Conservation (phyloP, 2,888 invertebrate species). For the Dyspetes luteomarginatus region DNA sequence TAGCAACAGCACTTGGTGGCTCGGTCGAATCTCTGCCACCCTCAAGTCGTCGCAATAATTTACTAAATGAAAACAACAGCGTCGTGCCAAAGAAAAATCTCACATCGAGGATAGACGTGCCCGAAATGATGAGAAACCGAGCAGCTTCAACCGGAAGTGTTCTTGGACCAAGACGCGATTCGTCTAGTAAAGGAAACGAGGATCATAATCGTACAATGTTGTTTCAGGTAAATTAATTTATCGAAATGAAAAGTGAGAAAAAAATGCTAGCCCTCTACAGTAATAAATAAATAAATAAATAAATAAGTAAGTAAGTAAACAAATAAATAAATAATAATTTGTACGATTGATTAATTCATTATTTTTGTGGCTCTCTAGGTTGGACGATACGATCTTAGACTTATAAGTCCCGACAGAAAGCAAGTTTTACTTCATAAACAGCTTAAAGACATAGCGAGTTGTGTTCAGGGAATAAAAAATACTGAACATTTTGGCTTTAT, state of each 20-base stretch:
- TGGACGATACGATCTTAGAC: constrained; percentile 92
- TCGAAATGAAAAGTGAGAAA: too few species aligned
- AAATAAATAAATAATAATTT: too few species aligned
- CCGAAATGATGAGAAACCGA: constrained; percentile 82
- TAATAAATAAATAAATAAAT: constrained; percentile 51
- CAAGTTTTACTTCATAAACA: constrained; percentile 94
- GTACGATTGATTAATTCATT: constrained; percentile 1
- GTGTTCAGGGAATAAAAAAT: constrained; percentile 91
- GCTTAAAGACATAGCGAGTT: constrained; percentile 94
- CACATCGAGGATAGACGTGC: constrained; percentile 73
- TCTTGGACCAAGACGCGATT: constrained; percentile 77
- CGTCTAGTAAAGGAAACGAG: constrained; percentile 74
- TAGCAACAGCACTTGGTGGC: constrained; percentile 72
- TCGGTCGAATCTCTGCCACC: constrained; percentile 79
- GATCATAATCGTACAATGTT: constrained; percentile 97
- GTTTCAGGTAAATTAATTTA: constrained; percentile 87
- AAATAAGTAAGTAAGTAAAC: neutral
- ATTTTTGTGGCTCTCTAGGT: constrained; percentile 85
- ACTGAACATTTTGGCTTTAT: constrained; percentile 97
- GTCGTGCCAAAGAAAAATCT: constrained; percentile 70
- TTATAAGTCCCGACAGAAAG: constrained; percentile 97
- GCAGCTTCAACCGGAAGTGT: constrained; percentile 84
- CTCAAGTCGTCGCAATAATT: constrained; percentile 70
- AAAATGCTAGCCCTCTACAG: too few species aligned
- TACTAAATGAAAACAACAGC: constrained; percentile 63